Conservation (phyloP, 2,113 vertebrate genomes). For the Rhabdornis inornatus region DNA sequence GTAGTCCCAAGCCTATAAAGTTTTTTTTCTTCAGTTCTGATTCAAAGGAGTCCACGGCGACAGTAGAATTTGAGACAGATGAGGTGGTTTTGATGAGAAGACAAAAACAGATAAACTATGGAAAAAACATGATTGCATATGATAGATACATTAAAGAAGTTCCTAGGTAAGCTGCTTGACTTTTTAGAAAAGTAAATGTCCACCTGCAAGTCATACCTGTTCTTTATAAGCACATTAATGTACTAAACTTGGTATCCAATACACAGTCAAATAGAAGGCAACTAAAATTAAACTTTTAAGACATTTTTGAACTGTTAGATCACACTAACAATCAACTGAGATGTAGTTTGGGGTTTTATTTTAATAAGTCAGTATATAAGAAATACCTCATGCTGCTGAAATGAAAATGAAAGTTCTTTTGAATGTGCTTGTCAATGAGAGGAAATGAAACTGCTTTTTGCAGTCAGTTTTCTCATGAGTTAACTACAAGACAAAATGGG, state of each 20-base stretch:
- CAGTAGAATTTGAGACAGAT: slow-evolving; percentile 87
- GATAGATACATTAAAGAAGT: slow-evolving; percentile 91
- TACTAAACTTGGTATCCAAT: background rate
- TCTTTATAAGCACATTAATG: background rate
- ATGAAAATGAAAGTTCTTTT: background rate
- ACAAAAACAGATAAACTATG: slow-evolving; percentile 97
- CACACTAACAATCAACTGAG: background rate
- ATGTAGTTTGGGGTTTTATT: background rate
- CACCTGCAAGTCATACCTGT: background rate
- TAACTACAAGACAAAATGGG: background rate
- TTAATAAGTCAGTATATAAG: background rate
- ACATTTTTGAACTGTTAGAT: background rate
- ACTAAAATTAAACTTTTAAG: background rate
- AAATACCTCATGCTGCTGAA: background rate
- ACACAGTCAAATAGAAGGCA: background rate
- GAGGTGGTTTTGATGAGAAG: slow-evolving; percentile 87
- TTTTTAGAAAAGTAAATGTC: background rate
- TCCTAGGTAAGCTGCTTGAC: slow-evolving; percentile 79
- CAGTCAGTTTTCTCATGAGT: background rate
- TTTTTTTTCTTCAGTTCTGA: slow-evolving; percentile 77
- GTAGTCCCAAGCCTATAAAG: background rate
- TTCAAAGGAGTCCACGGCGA: slow-evolving; percentile 80
- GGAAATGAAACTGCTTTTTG: background rate
- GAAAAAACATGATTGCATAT: slow-evolving; percentile 94
- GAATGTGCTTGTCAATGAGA: background rate